phyloP scores from a whole-genome alignment of 2,113 vertebrate genomes.

The Perca fluviatilis region DNA sequence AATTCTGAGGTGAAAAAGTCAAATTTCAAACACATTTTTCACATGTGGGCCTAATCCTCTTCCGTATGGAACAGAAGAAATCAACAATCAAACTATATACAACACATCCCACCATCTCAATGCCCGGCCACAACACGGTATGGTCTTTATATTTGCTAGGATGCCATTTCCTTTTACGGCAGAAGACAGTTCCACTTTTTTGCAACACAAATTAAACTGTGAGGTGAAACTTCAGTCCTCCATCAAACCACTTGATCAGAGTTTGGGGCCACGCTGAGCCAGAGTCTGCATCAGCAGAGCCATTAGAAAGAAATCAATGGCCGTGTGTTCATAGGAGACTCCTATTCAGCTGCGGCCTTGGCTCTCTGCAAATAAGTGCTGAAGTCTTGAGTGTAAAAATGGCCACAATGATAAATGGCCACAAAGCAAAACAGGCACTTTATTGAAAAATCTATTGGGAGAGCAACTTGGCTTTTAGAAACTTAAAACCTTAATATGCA shows the following conservation, averaged over 20 bases:
- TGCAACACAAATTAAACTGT: conserved; percentile 6
- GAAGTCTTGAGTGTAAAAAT: conserved; percentile 61
- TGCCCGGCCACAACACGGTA: not conserved
- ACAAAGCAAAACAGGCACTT: conserved; percentile 61
- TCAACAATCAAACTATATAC: not conserved
- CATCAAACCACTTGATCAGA: conserved; percentile 25
- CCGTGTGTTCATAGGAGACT: conserved; percentile 84
- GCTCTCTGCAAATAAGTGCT: conserved; percentile 82
- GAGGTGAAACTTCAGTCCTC: conserved; percentile 5
- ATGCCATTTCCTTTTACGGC: not conserved
- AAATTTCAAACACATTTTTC: no score
- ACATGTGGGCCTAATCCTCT: no score
- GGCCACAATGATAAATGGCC: conserved; percentile 54
- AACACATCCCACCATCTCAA: no score
- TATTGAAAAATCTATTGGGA: conserved; percentile 75
- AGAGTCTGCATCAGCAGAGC: conserved; percentile 83
- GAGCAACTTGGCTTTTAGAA: conserved; percentile 67
- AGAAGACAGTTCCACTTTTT: not conserved
- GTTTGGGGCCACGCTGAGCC: conserved; percentile 48
- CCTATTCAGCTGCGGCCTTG: conserved; percentile 86
- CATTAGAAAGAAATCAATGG: conserved; percentile 91
- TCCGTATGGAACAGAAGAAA: not conserved
- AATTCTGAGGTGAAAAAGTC: no score
- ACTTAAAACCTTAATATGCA: conserved; percentile 43
- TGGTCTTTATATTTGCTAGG: not conserved